phyloP scores from a whole-genome alignment of 1,140 invertebrate species.

The Pseudomyrmex pallidus region DNA sequence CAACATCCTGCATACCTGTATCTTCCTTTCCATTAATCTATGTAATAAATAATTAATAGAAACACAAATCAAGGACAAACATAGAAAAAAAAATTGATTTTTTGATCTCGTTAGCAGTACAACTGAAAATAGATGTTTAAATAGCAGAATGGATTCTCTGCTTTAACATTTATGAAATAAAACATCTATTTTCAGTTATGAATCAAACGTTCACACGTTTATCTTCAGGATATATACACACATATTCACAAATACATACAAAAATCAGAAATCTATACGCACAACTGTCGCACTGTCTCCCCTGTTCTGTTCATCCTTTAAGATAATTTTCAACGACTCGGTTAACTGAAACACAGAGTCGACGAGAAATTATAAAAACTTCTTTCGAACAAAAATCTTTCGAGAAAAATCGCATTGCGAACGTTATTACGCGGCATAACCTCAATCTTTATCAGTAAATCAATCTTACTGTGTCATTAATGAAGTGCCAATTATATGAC shows the following conservation, averaged over 20 bases:
- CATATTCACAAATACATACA: conserved; percentile 4
- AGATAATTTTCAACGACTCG: conserved; percentile 89
- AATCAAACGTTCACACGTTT: no score
- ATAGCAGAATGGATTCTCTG: no score
- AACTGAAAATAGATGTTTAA: no score
- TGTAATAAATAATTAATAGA: conserved; percentile 36
- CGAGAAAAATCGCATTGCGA: background rate
- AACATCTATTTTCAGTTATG: no score
- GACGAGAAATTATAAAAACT: background rate
- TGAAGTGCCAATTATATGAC: background rate
- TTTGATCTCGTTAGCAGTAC: no score
- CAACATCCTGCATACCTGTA: conserved; percentile 76
- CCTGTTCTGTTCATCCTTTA: conserved; percentile 85
- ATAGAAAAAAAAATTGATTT: no score
- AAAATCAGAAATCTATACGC: conserved; percentile 64
- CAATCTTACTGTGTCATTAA: no score
- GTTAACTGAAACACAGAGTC: conserved; percentile 86
- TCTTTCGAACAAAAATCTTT: background rate
- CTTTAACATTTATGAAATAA: no score
- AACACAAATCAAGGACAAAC: background rate
- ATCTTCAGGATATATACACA: conserved; percentile 24
- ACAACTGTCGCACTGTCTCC: conserved; percentile 72
- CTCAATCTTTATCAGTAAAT: conserved; percentile 50
- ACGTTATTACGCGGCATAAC: conserved; percentile 56
- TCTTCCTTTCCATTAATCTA: conserved; percentile 75